A percentile compares a stretch with the other conserved stretches of the same genome.
phyloP scores from a whole-genome alignment of 92 coral and sea anemone genomes.

The Plumapathes pennacea region DNA sequence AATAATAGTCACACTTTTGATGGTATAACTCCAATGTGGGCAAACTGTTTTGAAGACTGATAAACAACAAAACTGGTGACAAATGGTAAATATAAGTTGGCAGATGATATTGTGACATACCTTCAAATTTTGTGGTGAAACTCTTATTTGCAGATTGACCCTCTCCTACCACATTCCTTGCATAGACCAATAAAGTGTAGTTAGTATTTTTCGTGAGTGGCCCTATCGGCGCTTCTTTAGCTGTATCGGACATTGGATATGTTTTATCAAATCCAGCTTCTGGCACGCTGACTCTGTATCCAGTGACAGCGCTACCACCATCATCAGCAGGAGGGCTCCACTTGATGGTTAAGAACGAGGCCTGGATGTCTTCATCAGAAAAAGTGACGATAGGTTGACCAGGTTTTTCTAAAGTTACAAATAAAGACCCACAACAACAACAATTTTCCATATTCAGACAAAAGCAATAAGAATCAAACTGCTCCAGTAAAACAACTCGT shows the following conservation, averaged over 20 bases:
- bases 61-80: no score
- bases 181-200: conserved; percentile 3
- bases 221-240: no score
- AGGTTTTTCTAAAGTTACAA: conserved; percentile 5
- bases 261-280: neutral
- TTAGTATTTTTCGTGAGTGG: conserved; percentile 1
- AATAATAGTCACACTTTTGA: no score
- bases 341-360: conserved; percentile 1
- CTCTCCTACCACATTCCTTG: conserved; percentile 14
- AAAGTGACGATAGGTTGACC: neutral
- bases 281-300: conserved; percentile 3
- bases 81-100: no score
- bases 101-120: neutral
- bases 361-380: neutral
- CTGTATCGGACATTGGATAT: neutral
- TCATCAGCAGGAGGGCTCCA: conserved; percentile 28
- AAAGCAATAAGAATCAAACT: no score
- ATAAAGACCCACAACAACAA: no score
- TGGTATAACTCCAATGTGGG: no score
- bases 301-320: conserved; percentile 26
- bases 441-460: no score
- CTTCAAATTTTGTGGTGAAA: conserved; percentile 1
- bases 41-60: no score
- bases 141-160: neutral
- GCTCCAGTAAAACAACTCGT: no score